These are phyloP conservation scores for Sylvia borin DNA, from an alignment of 2,797 vertebrate genomes.

Conservation along the genomic window DNA sequence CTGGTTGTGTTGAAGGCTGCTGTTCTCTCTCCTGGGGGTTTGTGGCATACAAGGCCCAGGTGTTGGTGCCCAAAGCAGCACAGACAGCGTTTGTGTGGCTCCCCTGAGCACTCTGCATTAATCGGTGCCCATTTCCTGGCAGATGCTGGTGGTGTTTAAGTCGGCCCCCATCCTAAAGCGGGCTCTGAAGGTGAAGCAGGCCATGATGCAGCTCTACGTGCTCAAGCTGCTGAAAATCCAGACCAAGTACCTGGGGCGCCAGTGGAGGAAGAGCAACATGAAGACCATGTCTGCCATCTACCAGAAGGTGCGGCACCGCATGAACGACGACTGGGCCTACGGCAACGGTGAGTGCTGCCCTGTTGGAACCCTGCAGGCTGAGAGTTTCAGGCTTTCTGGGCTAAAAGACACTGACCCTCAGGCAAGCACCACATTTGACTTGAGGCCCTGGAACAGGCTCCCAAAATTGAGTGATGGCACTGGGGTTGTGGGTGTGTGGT, in stretches of 20 bases:
- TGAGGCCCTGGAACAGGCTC: too few species aligned
- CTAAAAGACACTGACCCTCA: too few species aligned
- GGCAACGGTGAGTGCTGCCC: constrained; percentile 84
- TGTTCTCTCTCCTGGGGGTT: background rate
- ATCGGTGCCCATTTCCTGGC: rapidly evolving
- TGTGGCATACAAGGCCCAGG: rapidly evolving
- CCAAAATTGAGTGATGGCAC: too few species aligned
- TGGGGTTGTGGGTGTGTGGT: too few species aligned
- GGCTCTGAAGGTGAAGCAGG: constrained; percentile 94
- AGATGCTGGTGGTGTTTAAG: constrained; percentile 96
- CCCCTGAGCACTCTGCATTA: background rate
- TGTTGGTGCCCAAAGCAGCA: rapidly evolving
- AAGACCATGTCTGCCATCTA: constrained; percentile 99
- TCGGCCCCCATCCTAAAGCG: constrained; percentile 95
- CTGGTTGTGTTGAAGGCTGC: rapidly evolving
- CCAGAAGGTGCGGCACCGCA: constrained; percentile 94
- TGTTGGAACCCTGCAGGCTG: too few species aligned
- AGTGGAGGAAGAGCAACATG: constrained; percentile 99
- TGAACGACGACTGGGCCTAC: constrained; percentile 97
- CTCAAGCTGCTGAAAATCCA: constrained; percentile 95
- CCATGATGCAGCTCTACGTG: constrained; percentile 96
- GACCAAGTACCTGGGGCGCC: constrained; percentile 95
- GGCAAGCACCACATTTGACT: too few species aligned
- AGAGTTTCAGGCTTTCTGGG: too few species aligned
- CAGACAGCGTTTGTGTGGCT: rapidly evolving